Percentiles rank a stretch among this genome's conserved stretches.
phyloP scores from a whole-genome alignment of 2,888 invertebrate genomes.

The Molanna angustata region DNA sequence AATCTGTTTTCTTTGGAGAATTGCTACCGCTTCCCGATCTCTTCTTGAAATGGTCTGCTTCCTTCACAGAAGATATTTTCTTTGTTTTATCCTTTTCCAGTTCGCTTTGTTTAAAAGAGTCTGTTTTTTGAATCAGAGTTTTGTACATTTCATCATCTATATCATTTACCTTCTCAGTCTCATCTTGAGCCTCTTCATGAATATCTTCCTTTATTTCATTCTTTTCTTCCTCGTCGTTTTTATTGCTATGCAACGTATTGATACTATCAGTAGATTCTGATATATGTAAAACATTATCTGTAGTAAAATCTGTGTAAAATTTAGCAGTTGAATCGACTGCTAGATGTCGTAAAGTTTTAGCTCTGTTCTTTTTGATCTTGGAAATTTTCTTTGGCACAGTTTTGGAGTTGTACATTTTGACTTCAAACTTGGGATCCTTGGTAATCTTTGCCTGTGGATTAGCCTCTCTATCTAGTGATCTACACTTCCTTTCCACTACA shows the following conservation, averaged over 20 bases:
- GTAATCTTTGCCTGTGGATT: conserved; percentile 3
- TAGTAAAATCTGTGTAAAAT: conserved; percentile 65
- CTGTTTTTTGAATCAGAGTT: conserved; percentile 52
- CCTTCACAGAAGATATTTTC: conserved; percentile 36
- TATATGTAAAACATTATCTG: conserved; percentile 59
- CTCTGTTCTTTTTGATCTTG: conserved; percentile 66
- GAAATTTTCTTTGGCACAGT: conserved; percentile 68
- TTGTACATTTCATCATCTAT: conserved; percentile 52
- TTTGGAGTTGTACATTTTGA: conserved; percentile 65
- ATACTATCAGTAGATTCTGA: conserved; percentile 65
- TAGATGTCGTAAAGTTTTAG: conserved; percentile 49
- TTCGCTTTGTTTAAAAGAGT: conserved; percentile 55
- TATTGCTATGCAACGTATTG: conserved; percentile 44
- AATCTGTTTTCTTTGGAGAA: conserved; percentile 11
- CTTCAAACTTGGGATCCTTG: conserved; percentile 39
- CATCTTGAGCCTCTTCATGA: background rate
- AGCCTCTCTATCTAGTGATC: conserved; percentile 19
- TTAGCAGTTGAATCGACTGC: conserved; percentile 57
- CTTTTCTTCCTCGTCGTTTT: conserved; percentile 40
- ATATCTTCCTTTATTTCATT: conserved; percentile 35
- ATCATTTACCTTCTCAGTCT: conserved; percentile 38
- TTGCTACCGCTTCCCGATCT: conserved; percentile 5
- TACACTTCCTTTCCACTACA: conserved; percentile 12
- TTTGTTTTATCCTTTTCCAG: conserved; percentile 48
- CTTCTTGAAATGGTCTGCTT: conserved; percentile 16